Conservation (phyloP, 2,888 invertebrate genomes). For the Cephus pygmeus region DNA sequence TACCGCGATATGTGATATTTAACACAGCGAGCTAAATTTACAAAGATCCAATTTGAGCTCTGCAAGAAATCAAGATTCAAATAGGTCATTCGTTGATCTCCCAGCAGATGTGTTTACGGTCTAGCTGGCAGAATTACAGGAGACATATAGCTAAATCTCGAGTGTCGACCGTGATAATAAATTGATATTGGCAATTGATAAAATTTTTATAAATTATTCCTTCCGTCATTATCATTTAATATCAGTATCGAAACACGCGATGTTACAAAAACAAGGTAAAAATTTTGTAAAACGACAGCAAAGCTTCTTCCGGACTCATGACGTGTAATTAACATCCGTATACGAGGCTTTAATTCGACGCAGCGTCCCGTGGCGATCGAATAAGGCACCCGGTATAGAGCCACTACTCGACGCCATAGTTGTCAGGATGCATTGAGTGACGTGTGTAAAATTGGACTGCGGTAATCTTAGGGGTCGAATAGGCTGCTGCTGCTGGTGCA, state of each 20-base stretch:
- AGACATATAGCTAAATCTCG: no score
- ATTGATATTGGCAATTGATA: no score
- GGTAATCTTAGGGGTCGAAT: conserved; percentile 48
- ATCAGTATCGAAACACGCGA: background rate
- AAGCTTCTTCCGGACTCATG: background rate
- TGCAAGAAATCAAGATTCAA: no score
- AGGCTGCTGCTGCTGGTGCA: conserved; percentile 22
- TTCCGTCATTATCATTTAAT: no score
- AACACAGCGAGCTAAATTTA: no score
- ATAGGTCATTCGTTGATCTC: no score
- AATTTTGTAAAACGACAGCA: background rate
- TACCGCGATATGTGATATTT: no score
- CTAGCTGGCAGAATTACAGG: no score
- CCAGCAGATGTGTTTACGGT: no score
- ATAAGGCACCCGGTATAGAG: background rate
- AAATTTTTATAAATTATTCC: no score
- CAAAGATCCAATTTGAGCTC: no score
- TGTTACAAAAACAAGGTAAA: background rate
- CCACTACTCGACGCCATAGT: background rate
- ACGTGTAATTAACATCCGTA: background rate
- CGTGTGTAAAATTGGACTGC: conserved; percentile 55
- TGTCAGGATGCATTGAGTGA: conserved; percentile 22
- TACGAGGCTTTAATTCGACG: background rate
- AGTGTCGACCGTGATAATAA: no score
- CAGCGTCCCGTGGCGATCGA: background rate